These are phyloP conservation scores for Mechanitis messenoides DNA, from an alignment of 2,888 invertebrate species.

Conservation along the genomic window DNA sequence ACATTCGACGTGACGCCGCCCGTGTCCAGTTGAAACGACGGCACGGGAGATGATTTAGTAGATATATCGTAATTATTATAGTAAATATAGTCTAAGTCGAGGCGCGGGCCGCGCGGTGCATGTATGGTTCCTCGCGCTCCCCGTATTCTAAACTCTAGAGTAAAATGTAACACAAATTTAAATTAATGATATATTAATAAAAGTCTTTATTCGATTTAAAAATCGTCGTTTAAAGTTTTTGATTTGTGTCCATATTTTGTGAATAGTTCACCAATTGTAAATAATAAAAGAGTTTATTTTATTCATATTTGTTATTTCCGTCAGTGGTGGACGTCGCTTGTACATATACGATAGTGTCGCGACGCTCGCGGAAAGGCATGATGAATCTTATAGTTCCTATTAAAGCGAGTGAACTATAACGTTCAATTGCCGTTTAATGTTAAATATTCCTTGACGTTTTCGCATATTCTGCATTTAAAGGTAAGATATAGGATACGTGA, in stretches of 20 bases:
- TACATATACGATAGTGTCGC: slow-evolving; percentile 49
- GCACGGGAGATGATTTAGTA: slow-evolving; percentile 69
- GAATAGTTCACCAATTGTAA: slow-evolving; percentile 62
- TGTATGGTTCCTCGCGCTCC: slow-evolving; percentile 76
- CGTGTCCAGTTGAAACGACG: slow-evolving; percentile 63
- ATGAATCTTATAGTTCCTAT: slow-evolving; percentile 78
- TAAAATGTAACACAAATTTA: slow-evolving; percentile 70
- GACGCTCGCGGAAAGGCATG: slow-evolving; percentile 60
- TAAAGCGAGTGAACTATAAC: slow-evolving; percentile 75
- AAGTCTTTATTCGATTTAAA: slow-evolving; percentile 60
- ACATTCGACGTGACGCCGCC: slow-evolving; percentile 47
- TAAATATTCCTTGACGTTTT: slow-evolving; percentile 74
- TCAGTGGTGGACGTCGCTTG: slow-evolving; percentile 51
- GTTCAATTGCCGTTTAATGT: slow-evolving; percentile 75
- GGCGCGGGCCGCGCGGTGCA: slow-evolving; percentile 61
- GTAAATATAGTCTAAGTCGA: slow-evolving; percentile 66
- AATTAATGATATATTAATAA: slow-evolving; percentile 46
- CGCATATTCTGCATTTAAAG: slow-evolving; percentile 75
- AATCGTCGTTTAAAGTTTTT: slow-evolving; percentile 56
- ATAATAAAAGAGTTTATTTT: slow-evolving; percentile 58
- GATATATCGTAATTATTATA: slow-evolving; percentile 43
- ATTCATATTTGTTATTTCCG: slow-evolving; percentile 69
- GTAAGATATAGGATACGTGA: slow-evolving; percentile 72
- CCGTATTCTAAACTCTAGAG: slow-evolving; percentile 74
- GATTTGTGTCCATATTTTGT: slow-evolving; percentile 61